phyloP scores from a whole-genome alignment of 2,113 vertebrate species.

The human region DNA sequence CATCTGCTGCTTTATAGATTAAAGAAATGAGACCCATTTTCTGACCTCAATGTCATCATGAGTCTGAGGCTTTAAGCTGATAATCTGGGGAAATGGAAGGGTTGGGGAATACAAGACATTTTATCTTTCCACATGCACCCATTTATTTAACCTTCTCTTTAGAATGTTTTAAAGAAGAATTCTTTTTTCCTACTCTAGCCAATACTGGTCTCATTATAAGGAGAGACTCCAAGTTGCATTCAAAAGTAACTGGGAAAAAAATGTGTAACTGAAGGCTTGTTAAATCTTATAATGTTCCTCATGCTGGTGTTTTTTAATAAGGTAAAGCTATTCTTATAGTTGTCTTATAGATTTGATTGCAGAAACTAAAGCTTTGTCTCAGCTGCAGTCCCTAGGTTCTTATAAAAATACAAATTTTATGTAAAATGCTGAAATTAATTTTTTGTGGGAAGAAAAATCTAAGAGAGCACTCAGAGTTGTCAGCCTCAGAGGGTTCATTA shows the following conservation, averaged over 20 bases:
- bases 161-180: neutral
- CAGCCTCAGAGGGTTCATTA: neutral
- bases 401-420: neutral
- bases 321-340: neutral
- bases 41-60: neutral
- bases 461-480: neutral
- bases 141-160: neutral
- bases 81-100: slow-evolving; percentile 17
- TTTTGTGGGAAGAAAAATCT: slow-evolving; percentile 1
- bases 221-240: neutral
- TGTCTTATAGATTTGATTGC: slow-evolving; percentile 1
- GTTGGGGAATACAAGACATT: neutral
- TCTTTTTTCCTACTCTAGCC: neutral
- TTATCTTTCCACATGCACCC: neutral
- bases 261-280: neutral
- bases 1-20: neutral
- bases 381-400: neutral
- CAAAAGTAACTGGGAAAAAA: neutral
- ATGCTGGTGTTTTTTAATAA: slow-evolving; percentile 9
- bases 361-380: slow-evolving; percentile 54
- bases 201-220: neutral
- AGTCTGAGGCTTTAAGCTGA: neutral
- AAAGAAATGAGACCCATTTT: neutral
- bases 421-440: slow-evolving; percentile 15
- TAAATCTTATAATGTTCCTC: slow-evolving; percentile 6